Evolutionary conservation across 2,888 invertebrate genomes (phyloP), one percentile per base, ranked within the genome.

Genomic region (Nemotelus pantherinus): DNA sequence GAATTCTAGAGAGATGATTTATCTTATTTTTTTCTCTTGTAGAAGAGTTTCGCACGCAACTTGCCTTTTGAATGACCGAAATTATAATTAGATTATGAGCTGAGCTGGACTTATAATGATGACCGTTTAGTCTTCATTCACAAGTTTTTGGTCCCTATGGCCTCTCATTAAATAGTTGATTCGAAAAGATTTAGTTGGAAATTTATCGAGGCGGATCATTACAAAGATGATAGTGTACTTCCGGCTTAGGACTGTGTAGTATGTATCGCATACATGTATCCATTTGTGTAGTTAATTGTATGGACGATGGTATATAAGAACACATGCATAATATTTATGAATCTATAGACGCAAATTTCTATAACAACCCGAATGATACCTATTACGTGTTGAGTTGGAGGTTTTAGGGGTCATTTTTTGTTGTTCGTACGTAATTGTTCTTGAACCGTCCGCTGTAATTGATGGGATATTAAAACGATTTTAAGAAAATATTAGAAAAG

Each of bases 51-150:
- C 76, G 78, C 78, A 78, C 78, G 78, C 78, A 71, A 78, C 76
- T 71, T 77, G 72, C 47, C 71, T 77, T 77, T 77, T 77, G 64
- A 63, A 65, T 64, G 77, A 57, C 72, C 65, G 77, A 84, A 85
- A 86, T 86, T 86, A 86, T 86, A 86, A 86, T 86, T 85, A 85
- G 85, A 86, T 86, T 86, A 86, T 85, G 85, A 83, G 79, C 83
- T 74, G 83, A 84, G 86, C 85, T 84, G 85, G 84, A 84, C 85
- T 85, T 86, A 85, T 86, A 86, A 86, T 86, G 85, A 86, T 83
- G 84, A 83, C 81, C 86, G 85, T 85, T 86, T 86, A 86, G 80
- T 80, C 82, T 81, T 80, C 80, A 77, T 82, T 82, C 81, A 81
- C 80, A 81, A 81, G 76, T 80, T 79, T 79, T 79, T 60, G 74